Evolutionary conservation across 2,113 vertebrate species (phyloP).

Genomic region (Nothobranchius kuhntae): DNA sequence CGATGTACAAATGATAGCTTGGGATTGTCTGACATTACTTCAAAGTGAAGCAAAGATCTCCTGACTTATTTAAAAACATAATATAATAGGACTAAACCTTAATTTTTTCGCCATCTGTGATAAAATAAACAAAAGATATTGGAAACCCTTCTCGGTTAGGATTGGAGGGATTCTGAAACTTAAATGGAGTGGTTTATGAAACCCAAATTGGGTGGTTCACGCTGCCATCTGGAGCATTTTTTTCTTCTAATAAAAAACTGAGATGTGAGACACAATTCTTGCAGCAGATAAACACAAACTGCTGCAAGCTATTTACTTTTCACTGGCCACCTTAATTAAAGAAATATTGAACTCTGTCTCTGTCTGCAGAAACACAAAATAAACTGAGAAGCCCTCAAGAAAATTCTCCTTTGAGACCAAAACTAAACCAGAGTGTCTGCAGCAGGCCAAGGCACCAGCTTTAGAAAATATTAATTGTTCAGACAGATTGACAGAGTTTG

Average conservation of each 20-base stretch:
- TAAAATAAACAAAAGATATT: neutral
- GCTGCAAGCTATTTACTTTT: conserved; percentile 1
- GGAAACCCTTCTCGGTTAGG: conserved; percentile 8
- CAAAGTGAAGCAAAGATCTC: neutral
- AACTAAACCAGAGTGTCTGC: neutral
- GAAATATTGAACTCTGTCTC: conserved; percentile 10
- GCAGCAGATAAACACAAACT: neutral
- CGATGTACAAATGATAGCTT: too few relatives aligned
- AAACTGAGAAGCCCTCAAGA: too few relatives aligned
- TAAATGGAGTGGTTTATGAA: conserved; percentile 20
- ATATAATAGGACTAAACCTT: neutral
- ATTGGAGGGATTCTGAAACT: conserved; percentile 12
- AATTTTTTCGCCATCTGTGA: neutral
- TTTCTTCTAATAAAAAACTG: neutral
- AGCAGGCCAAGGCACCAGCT: neutral
- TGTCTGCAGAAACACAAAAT: neutral
- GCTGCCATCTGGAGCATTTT: conserved; percentile 32
- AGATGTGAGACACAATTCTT: conserved; percentile 27
- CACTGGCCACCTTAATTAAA: neutral
- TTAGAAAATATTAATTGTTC: neutral
- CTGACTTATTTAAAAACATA: neutral
- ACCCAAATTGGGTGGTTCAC: conserved; percentile 17
- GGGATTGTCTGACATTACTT: neutral
- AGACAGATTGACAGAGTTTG: neutral
- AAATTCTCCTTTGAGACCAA: too few relatives aligned